Conservation (phyloP, 2,113 vertebrate species). For the Hemichromis elongatus region DNA sequence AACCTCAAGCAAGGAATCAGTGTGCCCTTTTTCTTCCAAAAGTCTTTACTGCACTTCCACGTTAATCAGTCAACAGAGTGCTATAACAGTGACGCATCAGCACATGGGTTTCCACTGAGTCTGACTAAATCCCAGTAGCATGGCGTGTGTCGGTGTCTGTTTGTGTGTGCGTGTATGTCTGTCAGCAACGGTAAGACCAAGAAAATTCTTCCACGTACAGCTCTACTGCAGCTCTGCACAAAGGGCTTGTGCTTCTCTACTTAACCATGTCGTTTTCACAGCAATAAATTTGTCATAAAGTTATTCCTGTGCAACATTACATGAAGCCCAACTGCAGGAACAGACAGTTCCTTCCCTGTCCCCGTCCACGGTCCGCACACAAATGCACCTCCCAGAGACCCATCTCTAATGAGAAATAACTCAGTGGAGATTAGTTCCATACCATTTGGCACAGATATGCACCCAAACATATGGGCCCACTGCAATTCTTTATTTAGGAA, state of each 20-base stretch:
- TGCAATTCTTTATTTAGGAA: conserved; percentile 34
- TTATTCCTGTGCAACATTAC: conserved; percentile 49
- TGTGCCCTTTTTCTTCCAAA: not conserved
- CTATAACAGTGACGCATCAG: conserved; percentile 15
- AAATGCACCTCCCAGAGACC: conserved; percentile 48
- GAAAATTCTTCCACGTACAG: conserved; percentile 18
- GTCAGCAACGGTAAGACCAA: not conserved
- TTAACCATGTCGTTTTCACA: conserved; percentile 1
- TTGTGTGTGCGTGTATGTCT: conserved; percentile 1
- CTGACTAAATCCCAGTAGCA: not conserved
- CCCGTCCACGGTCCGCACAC: conserved; percentile 21
- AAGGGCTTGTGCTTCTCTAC: not conserved
- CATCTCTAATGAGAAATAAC: conserved; percentile 75
- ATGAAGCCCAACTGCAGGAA: conserved; percentile 58
- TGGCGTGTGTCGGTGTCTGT: not conserved
- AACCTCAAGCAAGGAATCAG: not conserved
- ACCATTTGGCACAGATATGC: conserved; percentile 69
- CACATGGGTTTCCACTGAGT: not conserved
- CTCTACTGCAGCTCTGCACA: conserved; percentile 8
- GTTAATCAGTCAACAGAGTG: conserved; percentile 29
- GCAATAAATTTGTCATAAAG: conserved; percentile 56
- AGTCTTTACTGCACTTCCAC: not conserved
- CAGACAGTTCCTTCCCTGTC: conserved; percentile 42
- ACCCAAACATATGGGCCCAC: conserved; percentile 37
- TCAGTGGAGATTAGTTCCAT: conserved; percentile 74